Evolutionary conservation across 1,140 invertebrate genomes (phyloP).

Genomic region (Drosophila murphyi): DNA sequence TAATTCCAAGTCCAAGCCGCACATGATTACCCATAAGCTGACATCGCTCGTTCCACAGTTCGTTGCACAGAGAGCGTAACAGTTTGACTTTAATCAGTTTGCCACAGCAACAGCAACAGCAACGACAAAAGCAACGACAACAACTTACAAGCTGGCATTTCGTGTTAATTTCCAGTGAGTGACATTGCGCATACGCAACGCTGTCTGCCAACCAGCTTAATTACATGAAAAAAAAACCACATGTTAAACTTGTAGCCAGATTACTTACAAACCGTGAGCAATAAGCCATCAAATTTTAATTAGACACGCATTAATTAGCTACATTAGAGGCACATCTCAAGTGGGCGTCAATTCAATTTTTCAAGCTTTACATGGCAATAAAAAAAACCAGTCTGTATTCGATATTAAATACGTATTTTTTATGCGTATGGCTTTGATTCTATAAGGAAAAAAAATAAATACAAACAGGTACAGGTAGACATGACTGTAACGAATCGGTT

Average conservation of each 20-base stretch:
- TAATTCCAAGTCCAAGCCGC: conserved; percentile 49
- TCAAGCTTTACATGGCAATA: not conserved
- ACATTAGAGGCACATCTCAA: conserved; percentile 32
- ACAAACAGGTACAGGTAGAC: not conserved
- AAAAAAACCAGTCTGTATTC: not conserved
- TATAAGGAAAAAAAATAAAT: not conserved
- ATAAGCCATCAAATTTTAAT: conserved; percentile 20
- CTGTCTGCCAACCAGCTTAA: conserved; percentile 54
- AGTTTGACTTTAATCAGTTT: conserved; percentile 76
- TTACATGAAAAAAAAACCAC: conserved; percentile 34
- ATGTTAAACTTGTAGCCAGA: conserved; percentile 41
- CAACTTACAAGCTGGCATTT: conserved; percentile 55
- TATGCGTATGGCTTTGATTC: not conserved
- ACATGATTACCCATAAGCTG: conserved; percentile 81
- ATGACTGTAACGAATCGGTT: not conserved
- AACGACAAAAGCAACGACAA: conserved; percentile 9
- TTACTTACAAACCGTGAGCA: conserved; percentile 54
- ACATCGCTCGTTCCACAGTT: conserved; percentile 70
- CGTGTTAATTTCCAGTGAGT: conserved; percentile 73
- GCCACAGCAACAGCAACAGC: conserved; percentile 43
- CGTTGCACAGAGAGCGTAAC: conserved; percentile 63
- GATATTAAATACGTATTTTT: not conserved
- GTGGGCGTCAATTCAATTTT: conserved; percentile 49
- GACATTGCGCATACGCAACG: conserved; percentile 78
- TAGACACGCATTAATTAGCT: conserved; percentile 50